Conservation (phyloP, 1,140 invertebrate species). For the Panagrolaimus sp. region DNA sequence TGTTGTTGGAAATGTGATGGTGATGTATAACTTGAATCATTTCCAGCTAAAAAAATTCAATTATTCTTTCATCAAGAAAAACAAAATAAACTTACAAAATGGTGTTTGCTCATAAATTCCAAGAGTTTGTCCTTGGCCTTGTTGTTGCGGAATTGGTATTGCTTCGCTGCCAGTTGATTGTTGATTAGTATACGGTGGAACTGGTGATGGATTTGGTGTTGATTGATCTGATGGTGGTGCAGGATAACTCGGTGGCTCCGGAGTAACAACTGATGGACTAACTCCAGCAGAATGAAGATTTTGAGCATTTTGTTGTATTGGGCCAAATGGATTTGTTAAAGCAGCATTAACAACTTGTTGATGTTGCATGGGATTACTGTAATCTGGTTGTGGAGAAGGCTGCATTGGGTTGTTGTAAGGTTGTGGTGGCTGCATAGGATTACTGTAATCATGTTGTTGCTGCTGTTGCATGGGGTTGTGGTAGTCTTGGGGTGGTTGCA, state of each 20-base stretch:
- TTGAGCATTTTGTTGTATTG: neutral
- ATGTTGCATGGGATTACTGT: neutral
- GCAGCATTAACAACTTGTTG: constrained; percentile 12
- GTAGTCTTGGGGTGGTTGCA: no score
- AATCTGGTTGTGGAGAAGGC: no score
- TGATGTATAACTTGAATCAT: neutral
- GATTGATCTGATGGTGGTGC: neutral
- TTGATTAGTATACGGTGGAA: constrained; percentile 6
- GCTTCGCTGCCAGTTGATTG: neutral
- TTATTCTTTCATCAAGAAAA: neutral
- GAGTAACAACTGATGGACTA: no score
- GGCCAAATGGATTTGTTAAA: neutral
- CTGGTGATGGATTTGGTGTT: neutral
- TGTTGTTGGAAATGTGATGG: constrained; percentile 14
- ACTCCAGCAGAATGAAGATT: no score
- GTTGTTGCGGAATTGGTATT: no score
- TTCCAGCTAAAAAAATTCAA: neutral
- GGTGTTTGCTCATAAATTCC: constrained; percentile 13
- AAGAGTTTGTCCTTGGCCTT: neutral
- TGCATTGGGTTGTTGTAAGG: no score
- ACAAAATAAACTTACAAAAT: neutral
- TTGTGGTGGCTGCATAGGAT: no score
- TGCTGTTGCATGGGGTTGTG: no score
- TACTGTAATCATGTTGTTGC: no score
- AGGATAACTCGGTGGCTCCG: neutral